phyloP scores from a whole-genome alignment of 2,888 invertebrate genomes.

The Adineta ricciae region DNA sequence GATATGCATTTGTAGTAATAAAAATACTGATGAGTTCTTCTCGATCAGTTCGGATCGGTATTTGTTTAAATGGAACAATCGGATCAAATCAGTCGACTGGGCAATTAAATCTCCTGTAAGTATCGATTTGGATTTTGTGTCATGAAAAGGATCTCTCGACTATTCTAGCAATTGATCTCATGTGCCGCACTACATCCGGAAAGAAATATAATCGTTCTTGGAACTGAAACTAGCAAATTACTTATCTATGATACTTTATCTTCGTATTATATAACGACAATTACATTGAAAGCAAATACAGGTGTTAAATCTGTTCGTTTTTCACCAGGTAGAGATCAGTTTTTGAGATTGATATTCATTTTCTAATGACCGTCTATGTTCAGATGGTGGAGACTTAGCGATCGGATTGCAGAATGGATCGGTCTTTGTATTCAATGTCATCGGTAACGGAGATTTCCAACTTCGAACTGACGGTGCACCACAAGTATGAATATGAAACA shows the following conservation, averaged over 20 bases:
- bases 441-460: conserved; percentile 15
- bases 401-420: neutral
- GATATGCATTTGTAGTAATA: neutral
- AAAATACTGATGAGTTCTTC: neutral
- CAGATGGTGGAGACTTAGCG: neutral
- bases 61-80: conserved; percentile 16
- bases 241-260: conserved; percentile 12
- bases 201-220: conserved; percentile 1
- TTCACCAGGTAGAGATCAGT: neutral
- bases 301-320: neutral
- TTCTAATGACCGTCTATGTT: neutral
- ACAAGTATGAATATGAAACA: neutral
- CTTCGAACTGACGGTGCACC: neutral
- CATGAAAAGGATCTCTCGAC: neutral
- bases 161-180: neutral
- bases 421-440: neutral
- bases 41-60: neutral
- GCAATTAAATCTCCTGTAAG: neutral
- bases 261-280: neutral
- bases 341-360: too few relatives aligned
- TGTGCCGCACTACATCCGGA: neutral
- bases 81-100: neutral
- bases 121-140: neutral
- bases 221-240: conserved; percentile 5
- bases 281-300: neutral